Percentiles rank a stretch among this genome's conserved stretches.
Evolutionary conservation across 2,797 vertebrate species (phyloP).

Genomic region (Choloepus didactylus): DNA sequence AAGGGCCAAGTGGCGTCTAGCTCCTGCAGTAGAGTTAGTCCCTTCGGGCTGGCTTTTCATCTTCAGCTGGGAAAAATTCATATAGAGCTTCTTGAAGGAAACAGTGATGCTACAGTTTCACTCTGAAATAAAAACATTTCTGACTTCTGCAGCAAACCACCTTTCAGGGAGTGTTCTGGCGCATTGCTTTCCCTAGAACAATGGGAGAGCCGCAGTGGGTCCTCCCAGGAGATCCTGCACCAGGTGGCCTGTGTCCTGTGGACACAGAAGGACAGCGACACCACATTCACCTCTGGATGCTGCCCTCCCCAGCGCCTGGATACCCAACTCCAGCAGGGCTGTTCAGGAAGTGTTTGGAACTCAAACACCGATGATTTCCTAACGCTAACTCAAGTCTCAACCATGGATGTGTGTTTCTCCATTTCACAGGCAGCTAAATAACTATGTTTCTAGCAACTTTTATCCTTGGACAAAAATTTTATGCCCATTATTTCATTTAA

Average conservation of each 20-base stretch:
- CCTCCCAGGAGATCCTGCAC: too few species aligned
- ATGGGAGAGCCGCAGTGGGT: not conserved
- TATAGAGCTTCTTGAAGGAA: not conserved
- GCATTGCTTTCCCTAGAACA: not conserved
- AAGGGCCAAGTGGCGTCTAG: not conserved
- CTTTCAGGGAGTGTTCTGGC: not conserved
- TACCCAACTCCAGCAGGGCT: not conserved
- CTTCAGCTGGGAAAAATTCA: slow-evolving; percentile 12
- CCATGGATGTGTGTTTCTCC: not conserved
- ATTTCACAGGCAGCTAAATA: not conserved
- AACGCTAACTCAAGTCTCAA: not conserved
- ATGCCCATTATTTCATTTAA: not conserved
- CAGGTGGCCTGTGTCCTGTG: too few species aligned
- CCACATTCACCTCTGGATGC: not conserved
- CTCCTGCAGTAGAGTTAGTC: not conserved
- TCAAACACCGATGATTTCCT: not conserved
- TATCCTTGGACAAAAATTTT: slow-evolving; percentile 14
- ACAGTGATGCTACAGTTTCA: not conserved
- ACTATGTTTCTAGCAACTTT: not conserved
- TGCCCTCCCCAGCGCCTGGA: not conserved
- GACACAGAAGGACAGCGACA: too few species aligned
- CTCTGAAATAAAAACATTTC: too few species aligned
- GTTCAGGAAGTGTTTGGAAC: too few species aligned
- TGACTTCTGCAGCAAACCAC: not conserved
- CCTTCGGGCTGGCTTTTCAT: not conserved